A percentile compares a stretch with the other conserved stretches of the same genome.
Conservation (phyloP, 2,113 vertebrate genomes). For the Tinamus guttatus region DNA sequence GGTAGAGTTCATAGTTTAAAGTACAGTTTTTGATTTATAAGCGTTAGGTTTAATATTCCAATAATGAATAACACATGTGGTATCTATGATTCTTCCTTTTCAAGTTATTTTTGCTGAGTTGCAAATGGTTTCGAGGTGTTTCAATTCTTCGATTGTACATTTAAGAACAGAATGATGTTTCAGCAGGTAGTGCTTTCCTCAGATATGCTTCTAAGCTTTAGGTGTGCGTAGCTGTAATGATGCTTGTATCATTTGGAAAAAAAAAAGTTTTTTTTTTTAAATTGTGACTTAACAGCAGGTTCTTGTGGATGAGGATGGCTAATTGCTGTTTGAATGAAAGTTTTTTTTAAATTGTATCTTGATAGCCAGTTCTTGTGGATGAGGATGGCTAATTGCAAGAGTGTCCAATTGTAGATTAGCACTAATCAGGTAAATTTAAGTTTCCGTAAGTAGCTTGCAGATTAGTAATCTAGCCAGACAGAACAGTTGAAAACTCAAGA, state of each 20-base stretch:
- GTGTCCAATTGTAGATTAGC: background rate
- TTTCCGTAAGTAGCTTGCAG: background rate
- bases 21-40: background rate
- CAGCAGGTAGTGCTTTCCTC: background rate
- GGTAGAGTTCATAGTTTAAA: too few species aligned
- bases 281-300: background rate
- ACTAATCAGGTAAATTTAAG: background rate
- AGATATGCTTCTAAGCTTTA: background rate
- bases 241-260: background rate
- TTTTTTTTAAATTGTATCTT: background rate
- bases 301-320: background rate
- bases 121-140: background rate
- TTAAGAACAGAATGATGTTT: background rate
- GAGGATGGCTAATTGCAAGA: background rate
- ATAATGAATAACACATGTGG: background rate
- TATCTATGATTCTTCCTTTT: background rate
- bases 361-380: background rate
- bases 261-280: background rate
- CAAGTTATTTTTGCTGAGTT: background rate
- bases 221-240: background rate
- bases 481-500: background rate
- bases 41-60: background rate
- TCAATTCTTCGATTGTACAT: rapidly evolving
- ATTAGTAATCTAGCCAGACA: background rate
- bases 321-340: background rate